These are phyloP conservation scores for Gymnoscopelus microlampas DNA, from an alignment of 2,797 vertebrate species.

Conservation along the genomic window DNA sequence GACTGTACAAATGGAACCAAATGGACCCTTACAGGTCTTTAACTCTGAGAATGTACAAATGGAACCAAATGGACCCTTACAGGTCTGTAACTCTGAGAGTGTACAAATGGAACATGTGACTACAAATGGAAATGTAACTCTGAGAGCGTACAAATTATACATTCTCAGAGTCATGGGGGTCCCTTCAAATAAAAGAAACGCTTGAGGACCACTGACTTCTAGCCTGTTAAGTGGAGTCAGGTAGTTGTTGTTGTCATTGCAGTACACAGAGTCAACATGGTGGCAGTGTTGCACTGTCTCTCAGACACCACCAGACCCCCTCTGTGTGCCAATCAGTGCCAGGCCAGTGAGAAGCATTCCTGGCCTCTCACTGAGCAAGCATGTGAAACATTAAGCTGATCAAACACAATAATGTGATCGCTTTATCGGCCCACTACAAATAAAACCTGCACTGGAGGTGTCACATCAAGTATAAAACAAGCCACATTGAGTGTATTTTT, in stretches of 20 bases:
- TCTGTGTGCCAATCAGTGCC: constrained; percentile 53
- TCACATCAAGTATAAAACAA: too few species aligned
- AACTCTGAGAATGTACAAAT: too few species aligned
- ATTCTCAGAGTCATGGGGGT: neutral
- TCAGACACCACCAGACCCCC: constrained; percentile 29
- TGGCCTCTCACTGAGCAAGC: constrained; percentile 40
- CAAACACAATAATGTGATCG: constrained; percentile 14
- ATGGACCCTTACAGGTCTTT: too few species aligned
- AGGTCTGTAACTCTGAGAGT: too few species aligned
- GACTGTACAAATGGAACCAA: too few species aligned
- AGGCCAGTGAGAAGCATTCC: constrained; percentile 51
- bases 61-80: too few species aligned
- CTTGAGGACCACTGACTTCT: neutral
- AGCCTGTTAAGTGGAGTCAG: neutral
- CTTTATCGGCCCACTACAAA: neutral
- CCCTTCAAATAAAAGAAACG: too few species aligned
- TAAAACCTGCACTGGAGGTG: neutral
- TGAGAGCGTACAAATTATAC: too few species aligned
- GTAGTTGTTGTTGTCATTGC: constrained; percentile 48
- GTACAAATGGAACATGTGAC: too few species aligned
- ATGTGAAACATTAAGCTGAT: constrained; percentile 25
- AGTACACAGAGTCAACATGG: constrained; percentile 70
- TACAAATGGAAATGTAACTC: too few species aligned
- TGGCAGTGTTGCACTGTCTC: constrained; percentile 80
- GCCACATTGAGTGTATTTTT: too few species aligned